These are phyloP conservation scores for Homalodisca vitripennis DNA, from an alignment of 1,140 invertebrate genomes.

Conservation along the genomic window DNA sequence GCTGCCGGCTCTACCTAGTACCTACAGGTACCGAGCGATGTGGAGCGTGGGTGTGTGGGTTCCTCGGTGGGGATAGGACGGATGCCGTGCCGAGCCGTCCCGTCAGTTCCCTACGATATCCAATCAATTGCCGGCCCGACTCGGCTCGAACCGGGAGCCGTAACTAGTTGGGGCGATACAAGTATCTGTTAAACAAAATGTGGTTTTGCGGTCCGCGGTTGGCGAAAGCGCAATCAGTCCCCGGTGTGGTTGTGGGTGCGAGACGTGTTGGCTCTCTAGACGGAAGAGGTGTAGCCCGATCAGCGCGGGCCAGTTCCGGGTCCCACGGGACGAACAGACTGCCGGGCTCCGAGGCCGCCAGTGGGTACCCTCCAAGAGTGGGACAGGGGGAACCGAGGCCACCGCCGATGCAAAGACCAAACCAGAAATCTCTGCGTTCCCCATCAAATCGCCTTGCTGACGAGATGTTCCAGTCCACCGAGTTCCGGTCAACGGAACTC, in stretches of 20 bases:
- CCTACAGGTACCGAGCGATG: not conserved
- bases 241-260: slow-evolving; percentile 22
- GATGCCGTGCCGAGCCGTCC: too few relatives aligned
- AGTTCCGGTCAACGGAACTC: not conserved
- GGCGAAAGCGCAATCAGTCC: not conserved
- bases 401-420: not conserved
- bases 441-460: slow-evolving; percentile 41
- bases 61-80: not conserved
- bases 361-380: slow-evolving; percentile 22
- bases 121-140: not conserved
- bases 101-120: not conserved
- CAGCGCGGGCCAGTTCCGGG: slow-evolving; percentile 41
- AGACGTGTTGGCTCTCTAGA: slow-evolving; percentile 42
- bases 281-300: slow-evolving; percentile 42
- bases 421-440: slow-evolving; percentile 37
- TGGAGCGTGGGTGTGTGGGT: slow-evolving; percentile 24
- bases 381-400: not conserved
- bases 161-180: too few relatives aligned
- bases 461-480: slow-evolving; percentile 10
- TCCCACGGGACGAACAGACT: slow-evolving; percentile 35
- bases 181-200: too few relatives aligned
- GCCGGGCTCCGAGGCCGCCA: slow-evolving; percentile 37
- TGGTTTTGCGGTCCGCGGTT: too few relatives aligned
- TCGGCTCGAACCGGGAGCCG: too few relatives aligned
- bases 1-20: not conserved